Percentiles rank a stretch among this genome's conserved stretches.
Conservation (phyloP, 1,140 invertebrate genomes). For the Trichogramma pretiosum region DNA sequence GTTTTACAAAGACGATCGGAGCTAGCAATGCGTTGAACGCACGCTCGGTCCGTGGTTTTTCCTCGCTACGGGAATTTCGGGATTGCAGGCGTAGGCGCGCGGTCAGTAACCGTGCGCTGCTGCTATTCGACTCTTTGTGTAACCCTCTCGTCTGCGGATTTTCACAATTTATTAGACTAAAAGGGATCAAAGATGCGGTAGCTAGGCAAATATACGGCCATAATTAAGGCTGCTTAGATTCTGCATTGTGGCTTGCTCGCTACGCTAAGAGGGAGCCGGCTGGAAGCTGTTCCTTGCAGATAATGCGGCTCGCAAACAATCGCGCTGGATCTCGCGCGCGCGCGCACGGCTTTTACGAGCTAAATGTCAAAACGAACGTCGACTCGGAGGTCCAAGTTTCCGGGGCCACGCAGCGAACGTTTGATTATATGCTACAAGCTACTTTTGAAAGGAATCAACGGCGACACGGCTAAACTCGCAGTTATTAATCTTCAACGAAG, state of each 20-base stretch:
- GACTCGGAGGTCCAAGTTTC: no score
- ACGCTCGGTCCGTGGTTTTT: neutral
- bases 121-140: no score
- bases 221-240: constrained; percentile 17
- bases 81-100: constrained; percentile 6
- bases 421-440: neutral
- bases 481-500: no score
- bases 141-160: constrained; percentile 20
- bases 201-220: constrained; percentile 2
- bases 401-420: no score
- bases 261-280: no score
- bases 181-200: neutral
- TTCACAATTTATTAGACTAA: constrained; percentile 16
- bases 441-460: neutral
- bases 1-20: constrained; percentile 1
- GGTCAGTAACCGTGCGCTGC: no score
- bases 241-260: no score
- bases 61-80: neutral
- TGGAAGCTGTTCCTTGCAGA: neutral
- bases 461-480: no score
- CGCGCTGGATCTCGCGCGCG: neutral
- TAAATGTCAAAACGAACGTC: no score
- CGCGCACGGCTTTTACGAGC: neutral
- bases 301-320: neutral
- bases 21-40: neutral